phyloP scores from a whole-genome alignment of 2,888 invertebrate genomes.

The Drosophila vallismaia region DNA sequence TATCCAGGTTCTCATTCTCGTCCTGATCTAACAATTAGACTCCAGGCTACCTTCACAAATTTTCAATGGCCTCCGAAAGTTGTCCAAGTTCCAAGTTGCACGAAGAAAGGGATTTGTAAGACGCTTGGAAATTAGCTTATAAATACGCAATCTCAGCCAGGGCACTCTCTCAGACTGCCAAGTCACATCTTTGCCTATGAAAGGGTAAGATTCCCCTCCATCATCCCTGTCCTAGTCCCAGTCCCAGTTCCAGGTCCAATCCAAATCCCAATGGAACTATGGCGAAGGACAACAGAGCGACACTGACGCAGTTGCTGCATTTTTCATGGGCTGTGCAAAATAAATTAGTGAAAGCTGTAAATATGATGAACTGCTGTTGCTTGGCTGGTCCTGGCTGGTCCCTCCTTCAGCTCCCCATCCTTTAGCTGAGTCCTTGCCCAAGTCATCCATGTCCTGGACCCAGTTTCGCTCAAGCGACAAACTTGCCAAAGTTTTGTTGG shows the following conservation, averaged over 20 bases:
- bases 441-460: slow-evolving; percentile 47
- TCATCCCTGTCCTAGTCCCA: slow-evolving; percentile 15
- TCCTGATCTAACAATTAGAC: slow-evolving; percentile 40
- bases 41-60: slow-evolving; percentile 43
- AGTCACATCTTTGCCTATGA: slow-evolving; percentile 26
- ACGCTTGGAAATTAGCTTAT: slow-evolving; percentile 68
- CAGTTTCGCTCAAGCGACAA: slow-evolving; percentile 64
- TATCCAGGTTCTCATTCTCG: slow-evolving; percentile 3
- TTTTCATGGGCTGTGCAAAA: slow-evolving; percentile 72
- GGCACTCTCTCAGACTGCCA: slow-evolving; percentile 18
- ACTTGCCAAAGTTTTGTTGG: slow-evolving; percentile 68
- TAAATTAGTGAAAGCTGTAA: slow-evolving; percentile 73
- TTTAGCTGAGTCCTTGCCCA: slow-evolving; percentile 14
- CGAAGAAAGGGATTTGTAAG: slow-evolving; percentile 45
- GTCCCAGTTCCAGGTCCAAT: neutral
- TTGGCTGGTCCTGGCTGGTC: slow-evolving; percentile 7
- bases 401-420: neutral
- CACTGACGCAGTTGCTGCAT: slow-evolving; percentile 56
- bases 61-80: slow-evolving; percentile 47
- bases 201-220: slow-evolving; percentile 1
- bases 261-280: slow-evolving; percentile 15
- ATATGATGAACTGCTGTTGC: slow-evolving; percentile 69
- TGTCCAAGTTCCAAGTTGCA: slow-evolving; percentile 16
- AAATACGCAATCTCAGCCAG: slow-evolving; percentile 66
- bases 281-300: slow-evolving; percentile 35